Evolutionary conservation across 2,888 invertebrate genomes (phyloP).

Genomic region (Rhingia rostrata): DNA sequence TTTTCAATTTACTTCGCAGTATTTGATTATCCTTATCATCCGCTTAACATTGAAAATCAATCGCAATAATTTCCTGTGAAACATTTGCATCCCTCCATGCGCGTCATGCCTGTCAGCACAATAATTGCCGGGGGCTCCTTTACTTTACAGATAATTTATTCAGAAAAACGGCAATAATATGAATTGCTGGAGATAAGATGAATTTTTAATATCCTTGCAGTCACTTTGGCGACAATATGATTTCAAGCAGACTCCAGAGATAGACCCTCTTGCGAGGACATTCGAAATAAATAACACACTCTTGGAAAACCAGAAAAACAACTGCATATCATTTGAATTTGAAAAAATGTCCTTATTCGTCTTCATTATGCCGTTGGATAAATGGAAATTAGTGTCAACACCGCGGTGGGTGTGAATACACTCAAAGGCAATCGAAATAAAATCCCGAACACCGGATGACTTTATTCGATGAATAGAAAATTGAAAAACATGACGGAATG

Average conservation of each 20-base stretch:
- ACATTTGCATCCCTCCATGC: neutral
- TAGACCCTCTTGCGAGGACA: neutral
- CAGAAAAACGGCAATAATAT: neutral
- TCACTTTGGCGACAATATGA: conserved; percentile 52
- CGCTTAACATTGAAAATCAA: conserved; percentile 38
- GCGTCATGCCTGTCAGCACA: neutral
- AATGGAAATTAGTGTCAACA: conserved; percentile 53
- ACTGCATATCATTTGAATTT: conserved; percentile 67
- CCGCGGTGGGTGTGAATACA: neutral
- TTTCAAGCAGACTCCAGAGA: neutral
- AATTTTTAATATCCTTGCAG: conserved; percentile 47
- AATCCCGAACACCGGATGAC: neutral
- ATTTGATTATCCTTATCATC: conserved; percentile 37
- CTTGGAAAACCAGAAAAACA: conserved; percentile 20
- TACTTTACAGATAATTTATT: neutral
- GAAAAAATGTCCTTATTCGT: conserved; percentile 63
- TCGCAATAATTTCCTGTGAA: conserved; percentile 26
- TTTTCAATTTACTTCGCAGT: neutral
- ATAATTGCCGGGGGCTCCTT: too few species aligned
- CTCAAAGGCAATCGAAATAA: neutral
- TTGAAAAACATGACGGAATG: conserved; percentile 34
- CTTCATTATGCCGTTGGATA: conserved; percentile 47
- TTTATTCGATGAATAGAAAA: conserved; percentile 25
- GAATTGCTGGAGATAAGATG: neutral
- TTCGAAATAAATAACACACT: neutral